Base-by-base conservation (phyloP, 2,797 vertebrate genomes). In the Lutjanus campechanus region DNA sequence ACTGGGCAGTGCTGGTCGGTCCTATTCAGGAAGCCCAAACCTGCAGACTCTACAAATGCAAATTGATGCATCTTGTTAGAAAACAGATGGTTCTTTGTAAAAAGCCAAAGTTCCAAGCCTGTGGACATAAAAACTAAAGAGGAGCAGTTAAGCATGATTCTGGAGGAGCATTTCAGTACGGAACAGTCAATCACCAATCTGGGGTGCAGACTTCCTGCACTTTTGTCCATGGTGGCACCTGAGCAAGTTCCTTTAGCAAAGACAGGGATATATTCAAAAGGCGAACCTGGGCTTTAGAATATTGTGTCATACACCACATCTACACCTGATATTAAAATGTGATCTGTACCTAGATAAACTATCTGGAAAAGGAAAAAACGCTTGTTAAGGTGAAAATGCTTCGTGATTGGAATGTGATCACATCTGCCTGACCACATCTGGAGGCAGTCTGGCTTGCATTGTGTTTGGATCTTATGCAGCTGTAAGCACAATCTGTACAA, bases 11-110 rank as follows among this genome's bases (percentile, higher is more conserved):
- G 4, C 53, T 62, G 11, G 5, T 1, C 2, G n/a, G 15, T 6
- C 19, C 69, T 61, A 29, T 40, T 69, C 29, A 50, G 16, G 7
- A 50, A 5, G 64, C 49, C 41, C 25, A 17, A 46, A 64, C 22
- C 20, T 46, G 40, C n/a, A 54, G 49, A 29, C 6, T 64, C 71
- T 29, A n/a, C 70, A 54, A 43, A 22, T 12, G 56, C 44, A 72
- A 72, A 19, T 36, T 11, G 20, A 44, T 43, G 36, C 15, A 72
- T 13, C 29, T 61, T 22, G 36, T 50, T 19, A 36, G 17, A 65
- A 19, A 50, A 47, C n/a, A 58, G 13, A 15, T 12, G 2, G 7
- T 56, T 56, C 25, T 36, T 17, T 36, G 20, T 11, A 25, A 17
- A 49, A 7, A 17, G 16, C 15, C 47, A 15, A 56, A 40, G 56